Percentiles rank a stretch among this genome's conserved stretches.
phyloP scores from a whole-genome alignment of 2,113 vertebrate genomes.

The Tragelaphus buxtoni region DNA sequence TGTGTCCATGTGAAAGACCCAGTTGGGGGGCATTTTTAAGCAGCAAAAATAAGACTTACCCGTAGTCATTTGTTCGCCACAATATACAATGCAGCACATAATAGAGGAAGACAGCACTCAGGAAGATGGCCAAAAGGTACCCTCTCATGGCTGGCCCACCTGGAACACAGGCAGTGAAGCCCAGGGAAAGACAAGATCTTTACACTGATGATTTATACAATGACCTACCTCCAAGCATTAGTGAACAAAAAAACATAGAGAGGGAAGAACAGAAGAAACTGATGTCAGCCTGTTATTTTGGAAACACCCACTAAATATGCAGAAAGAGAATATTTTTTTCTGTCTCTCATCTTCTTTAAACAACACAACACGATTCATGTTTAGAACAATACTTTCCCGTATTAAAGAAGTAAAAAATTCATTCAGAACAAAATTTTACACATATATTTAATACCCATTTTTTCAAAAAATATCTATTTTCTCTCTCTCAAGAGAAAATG shows the following conservation, averaged over 20 bases:
- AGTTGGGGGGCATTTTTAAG: not conserved
- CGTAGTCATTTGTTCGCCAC: conserved; percentile 61
- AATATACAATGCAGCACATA: conserved; percentile 65
- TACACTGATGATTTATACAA: not conserved
- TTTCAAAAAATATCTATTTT: not conserved
- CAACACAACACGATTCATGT: not conserved
- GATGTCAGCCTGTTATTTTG: not conserved
- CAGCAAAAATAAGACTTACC: conserved; percentile 58
- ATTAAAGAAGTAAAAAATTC: not conserved
- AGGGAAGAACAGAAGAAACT: not conserved
- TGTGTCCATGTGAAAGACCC: not conserved
- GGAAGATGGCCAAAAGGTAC: conserved; percentile 55
- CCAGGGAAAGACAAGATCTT: not conserved
- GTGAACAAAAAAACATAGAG: not conserved
- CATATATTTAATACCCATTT: not conserved
- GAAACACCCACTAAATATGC: not conserved
- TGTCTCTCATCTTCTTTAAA: not conserved
- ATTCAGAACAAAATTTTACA: not conserved
- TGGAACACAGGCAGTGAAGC: not conserved
- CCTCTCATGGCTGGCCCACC: conserved; percentile 68
- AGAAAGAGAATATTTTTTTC: not conserved
- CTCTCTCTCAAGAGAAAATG: not conserved
- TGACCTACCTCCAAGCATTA: not conserved
- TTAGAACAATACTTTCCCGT: not conserved
- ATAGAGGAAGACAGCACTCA: conserved; percentile 67